phyloP scores from a whole-genome alignment of 2,797 vertebrate genomes.

The Odontamblyopus lacepedii region DNA sequence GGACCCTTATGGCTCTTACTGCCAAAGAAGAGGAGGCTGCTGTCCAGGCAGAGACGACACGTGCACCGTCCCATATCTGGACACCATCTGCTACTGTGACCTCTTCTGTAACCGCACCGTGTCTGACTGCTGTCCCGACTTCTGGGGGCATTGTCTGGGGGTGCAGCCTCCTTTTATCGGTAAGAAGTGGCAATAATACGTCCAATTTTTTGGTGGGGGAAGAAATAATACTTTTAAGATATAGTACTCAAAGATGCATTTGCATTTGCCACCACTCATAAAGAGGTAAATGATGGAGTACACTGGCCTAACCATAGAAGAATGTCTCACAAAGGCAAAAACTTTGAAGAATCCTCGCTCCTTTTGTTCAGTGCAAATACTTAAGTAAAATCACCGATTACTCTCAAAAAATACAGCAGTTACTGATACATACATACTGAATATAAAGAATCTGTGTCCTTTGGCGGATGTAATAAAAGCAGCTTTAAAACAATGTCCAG shows the following conservation, averaged over 20 bases:
- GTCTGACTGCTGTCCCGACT: slow-evolving; percentile 97
- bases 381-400: too few relatives aligned
- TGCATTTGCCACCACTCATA: too few relatives aligned
- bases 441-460: neutral
- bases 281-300: too few relatives aligned
- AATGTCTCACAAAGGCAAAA: too few relatives aligned
- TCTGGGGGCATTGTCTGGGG: slow-evolving; percentile 90
- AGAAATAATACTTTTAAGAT: neutral
- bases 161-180: slow-evolving; percentile 70
- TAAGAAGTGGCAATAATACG: slow-evolving; percentile 38
- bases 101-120: slow-evolving; percentile 97
- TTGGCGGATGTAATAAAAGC: neutral
- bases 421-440: neutral
- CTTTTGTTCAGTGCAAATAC: too few relatives aligned
- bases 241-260: too few relatives aligned
- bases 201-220: neutral
- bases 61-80: slow-evolving; percentile 91
- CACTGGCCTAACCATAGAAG: too few relatives aligned
- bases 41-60: slow-evolving; percentile 86
- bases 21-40: slow-evolving; percentile 85
- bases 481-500: slow-evolving; percentile 8
- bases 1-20: slow-evolving; percentile 89
- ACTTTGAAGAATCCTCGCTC: too few relatives aligned
- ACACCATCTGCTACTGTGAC: slow-evolving; percentile 97
- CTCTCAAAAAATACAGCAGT: neutral